Conservation (phyloP, 1,140 invertebrate species). For the Chelonus insularis region DNA sequence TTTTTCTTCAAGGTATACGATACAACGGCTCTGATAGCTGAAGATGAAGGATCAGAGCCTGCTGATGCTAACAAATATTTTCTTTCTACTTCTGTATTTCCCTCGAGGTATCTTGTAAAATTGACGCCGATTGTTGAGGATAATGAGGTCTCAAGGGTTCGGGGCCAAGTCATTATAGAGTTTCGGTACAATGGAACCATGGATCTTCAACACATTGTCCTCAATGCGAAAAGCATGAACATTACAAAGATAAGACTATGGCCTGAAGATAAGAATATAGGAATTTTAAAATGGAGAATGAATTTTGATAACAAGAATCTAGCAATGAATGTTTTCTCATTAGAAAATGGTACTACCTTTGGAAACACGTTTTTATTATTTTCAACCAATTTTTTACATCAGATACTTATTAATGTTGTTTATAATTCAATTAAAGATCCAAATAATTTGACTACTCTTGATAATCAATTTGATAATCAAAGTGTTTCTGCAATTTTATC, state of each 20-base stretch:
- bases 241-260: conserved; percentile 27
- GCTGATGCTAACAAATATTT: conserved; percentile 28
- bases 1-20: conserved; percentile 32
- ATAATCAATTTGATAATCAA: neutral
- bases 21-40: conserved; percentile 33
- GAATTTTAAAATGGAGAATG: conserved; percentile 24
- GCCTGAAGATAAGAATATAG: conserved; percentile 19
- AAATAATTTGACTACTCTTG: neutral
- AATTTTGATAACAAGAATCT: neutral
- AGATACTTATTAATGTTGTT: too few species aligned
- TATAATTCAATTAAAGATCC: neutral
- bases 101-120: conserved; percentile 40
- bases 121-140: conserved; percentile 36
- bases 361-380: neutral
- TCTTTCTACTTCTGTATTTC: conserved; percentile 36
- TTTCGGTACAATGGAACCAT: conserved; percentile 36
- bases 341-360: neutral
- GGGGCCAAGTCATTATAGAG: conserved; percentile 38
- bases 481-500: neutral
- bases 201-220: conserved; percentile 29
- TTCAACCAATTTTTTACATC: neutral
- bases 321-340: too few species aligned
- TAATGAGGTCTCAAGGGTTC: conserved; percentile 29
- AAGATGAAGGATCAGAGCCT: conserved; percentile 32
- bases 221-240: conserved; percentile 41